A percentile compares a stretch with the other conserved stretches of the same genome.
These are phyloP conservation scores for Gobiocypris rarus DNA, from an alignment of 2,113 vertebrate species.

Conservation along the genomic window DNA sequence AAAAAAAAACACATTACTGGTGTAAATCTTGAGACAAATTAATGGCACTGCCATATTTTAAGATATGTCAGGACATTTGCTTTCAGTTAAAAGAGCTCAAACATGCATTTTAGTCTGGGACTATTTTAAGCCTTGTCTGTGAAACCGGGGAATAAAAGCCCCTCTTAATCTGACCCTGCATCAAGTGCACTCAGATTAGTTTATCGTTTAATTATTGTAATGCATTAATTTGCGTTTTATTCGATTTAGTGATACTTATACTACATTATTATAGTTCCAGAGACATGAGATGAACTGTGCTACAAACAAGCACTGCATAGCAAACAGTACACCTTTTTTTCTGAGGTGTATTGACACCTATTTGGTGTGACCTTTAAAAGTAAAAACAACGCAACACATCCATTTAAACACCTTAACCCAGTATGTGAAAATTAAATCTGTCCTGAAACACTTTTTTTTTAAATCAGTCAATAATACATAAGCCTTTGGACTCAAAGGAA, in stretches of 20 bases:
- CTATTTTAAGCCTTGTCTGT: too few relatives aligned
- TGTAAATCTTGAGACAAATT: too few relatives aligned
- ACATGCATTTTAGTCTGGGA: too few relatives aligned
- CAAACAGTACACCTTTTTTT: background rate
- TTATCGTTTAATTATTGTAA: background rate
- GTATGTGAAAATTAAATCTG: background rate
- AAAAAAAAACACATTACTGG: too few relatives aligned
- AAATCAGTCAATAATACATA: background rate
- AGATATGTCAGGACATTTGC: too few relatives aligned
- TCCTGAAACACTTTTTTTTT: background rate
- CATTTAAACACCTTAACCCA: background rate
- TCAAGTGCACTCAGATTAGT: background rate
- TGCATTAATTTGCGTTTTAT: background rate
- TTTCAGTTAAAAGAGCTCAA: too few relatives aligned
- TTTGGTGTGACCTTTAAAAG: background rate
- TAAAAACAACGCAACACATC: background rate
- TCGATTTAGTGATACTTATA: background rate
- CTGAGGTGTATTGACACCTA: background rate
- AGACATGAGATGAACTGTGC: background rate
- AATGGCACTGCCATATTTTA: too few relatives aligned
- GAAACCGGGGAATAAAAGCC: too few relatives aligned
- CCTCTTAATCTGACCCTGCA: background rate
- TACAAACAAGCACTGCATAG: background rate
- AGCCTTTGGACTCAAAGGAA: background rate
- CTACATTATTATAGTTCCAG: background rate